phyloP scores from a whole-genome alignment of 2,113 vertebrate species.

The Macheiramphus alcinus region DNA sequence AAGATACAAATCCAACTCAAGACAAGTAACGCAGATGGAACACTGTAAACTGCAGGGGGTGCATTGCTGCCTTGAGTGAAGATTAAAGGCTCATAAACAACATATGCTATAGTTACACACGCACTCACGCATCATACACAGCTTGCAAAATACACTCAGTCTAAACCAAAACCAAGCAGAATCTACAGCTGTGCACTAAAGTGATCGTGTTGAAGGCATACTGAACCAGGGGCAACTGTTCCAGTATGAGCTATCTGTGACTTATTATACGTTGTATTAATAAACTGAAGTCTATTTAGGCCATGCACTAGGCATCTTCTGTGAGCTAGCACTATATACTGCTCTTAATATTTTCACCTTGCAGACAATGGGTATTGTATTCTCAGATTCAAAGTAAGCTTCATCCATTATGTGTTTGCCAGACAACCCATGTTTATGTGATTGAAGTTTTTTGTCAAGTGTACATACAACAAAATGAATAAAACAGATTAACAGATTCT shows the following conservation, averaged over 20 bases:
- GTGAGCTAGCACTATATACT: background rate
- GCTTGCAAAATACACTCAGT: background rate
- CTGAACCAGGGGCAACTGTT: background rate
- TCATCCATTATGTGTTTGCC: background rate
- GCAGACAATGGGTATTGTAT: background rate
- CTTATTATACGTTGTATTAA: background rate
- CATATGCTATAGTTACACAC: background rate
- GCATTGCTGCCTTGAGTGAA: background rate
- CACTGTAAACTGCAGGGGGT: background rate
- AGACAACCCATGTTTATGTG: background rate
- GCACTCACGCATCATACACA: background rate
- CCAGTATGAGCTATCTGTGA: background rate
- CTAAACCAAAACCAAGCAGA: background rate
- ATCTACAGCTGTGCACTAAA: background rate
- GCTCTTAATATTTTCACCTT: background rate
- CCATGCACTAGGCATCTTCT: background rate
- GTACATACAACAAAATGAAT: background rate
- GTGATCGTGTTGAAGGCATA: background rate
- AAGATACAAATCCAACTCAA: background rate
- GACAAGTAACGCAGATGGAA: conserved; percentile 1
- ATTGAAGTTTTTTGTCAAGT: background rate
- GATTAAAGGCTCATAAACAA: conserved; percentile 2
- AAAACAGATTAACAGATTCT: background rate
- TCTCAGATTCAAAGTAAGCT: background rate
- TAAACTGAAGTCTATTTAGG: background rate